A percentile compares a stretch with the other conserved stretches of the same genome.
Conservation (phyloP, 1,140 invertebrate genomes). For the Oedothorax gibbosus region DNA sequence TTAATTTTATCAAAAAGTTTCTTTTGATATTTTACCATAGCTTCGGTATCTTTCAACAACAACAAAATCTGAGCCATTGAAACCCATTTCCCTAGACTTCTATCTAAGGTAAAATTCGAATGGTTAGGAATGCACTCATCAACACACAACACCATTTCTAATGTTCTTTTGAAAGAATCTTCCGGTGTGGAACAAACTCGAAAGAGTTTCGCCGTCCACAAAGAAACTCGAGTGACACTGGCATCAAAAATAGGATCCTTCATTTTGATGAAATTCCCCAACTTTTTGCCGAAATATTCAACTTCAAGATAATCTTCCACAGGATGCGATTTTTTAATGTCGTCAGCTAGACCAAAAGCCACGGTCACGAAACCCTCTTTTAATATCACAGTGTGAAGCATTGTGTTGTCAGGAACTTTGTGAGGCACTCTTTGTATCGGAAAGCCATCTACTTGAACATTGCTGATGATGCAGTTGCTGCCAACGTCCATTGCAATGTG, state of each 20-base stretch:
- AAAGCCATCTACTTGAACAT: constrained; percentile 58
- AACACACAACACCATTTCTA: constrained; percentile 26
- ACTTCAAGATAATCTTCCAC: constrained; percentile 58
- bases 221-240: constrained; percentile 44
- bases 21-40: constrained; percentile 40
- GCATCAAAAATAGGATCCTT: constrained; percentile 3
- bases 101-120: not conserved
- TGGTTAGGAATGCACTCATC: not conserved
- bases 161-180: constrained; percentile 65
- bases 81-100: not conserved
- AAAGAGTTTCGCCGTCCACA: constrained; percentile 69
- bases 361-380: constrained; percentile 67
- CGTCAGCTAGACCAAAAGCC: constrained; percentile 67
- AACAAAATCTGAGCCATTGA: constrained; percentile 41
- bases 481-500: constrained; percentile 65
- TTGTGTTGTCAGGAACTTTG: constrained; percentile 66
- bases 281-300: constrained; percentile 64
- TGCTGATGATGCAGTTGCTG: constrained; percentile 68
- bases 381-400: constrained; percentile 69
- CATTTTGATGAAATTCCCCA: constrained; percentile 57
- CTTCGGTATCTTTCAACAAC: constrained; percentile 27
- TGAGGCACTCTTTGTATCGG: constrained; percentile 32
- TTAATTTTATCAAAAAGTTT: constrained; percentile 34
- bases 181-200: constrained; percentile 65
- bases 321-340: constrained; percentile 67